phyloP scores from a whole-genome alignment of 2,113 vertebrate genomes.

The Odontesthes bonariensis region DNA sequence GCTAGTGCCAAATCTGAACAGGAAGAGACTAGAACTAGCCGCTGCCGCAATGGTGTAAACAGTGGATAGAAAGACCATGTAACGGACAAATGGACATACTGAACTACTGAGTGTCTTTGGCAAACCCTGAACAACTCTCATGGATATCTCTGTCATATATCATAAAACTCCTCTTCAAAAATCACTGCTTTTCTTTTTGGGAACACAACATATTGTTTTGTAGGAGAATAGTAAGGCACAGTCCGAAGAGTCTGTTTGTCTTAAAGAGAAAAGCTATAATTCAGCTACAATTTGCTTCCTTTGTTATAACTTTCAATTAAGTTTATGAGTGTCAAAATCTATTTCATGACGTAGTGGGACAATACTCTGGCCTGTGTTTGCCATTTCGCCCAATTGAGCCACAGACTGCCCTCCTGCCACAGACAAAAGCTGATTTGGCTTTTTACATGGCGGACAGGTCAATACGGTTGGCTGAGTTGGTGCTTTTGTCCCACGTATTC shows the following conservation, averaged over 20 bases:
- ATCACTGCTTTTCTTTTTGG: conserved; percentile 22
- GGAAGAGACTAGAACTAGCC: background rate
- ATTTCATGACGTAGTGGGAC: conserved; percentile 36
- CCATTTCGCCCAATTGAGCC: conserved; percentile 12
- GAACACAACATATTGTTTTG: conserved; percentile 12
- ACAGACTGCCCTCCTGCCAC: conserved; percentile 30
- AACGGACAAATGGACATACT: conserved; percentile 9
- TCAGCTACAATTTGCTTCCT: conserved; percentile 27
- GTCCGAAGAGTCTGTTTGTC: conserved; percentile 71
- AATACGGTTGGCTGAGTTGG: conserved; percentile 89
- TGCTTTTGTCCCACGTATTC: conserved; percentile 95
- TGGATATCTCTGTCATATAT: conserved; percentile 7
- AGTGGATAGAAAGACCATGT: conserved; percentile 1
- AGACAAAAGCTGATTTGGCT: background rate
- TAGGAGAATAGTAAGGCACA: conserved; percentile 49
- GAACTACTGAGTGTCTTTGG: background rate
- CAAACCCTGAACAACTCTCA: conserved; percentile 14
- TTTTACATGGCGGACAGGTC: conserved; percentile 92
- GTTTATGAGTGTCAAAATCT: conserved; percentile 27
- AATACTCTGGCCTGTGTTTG: conserved; percentile 45
- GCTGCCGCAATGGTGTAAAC: background rate
- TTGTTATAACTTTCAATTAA: conserved; percentile 32
- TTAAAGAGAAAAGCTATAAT: conserved; percentile 32
- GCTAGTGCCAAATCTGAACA: too few species aligned
- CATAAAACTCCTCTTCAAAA: conserved; percentile 24